Percentiles rank a stretch among this genome's conserved stretches.
phyloP scores from a whole-genome alignment of 1,140 invertebrate species.

The Ceratosolen solmsi region DNA sequence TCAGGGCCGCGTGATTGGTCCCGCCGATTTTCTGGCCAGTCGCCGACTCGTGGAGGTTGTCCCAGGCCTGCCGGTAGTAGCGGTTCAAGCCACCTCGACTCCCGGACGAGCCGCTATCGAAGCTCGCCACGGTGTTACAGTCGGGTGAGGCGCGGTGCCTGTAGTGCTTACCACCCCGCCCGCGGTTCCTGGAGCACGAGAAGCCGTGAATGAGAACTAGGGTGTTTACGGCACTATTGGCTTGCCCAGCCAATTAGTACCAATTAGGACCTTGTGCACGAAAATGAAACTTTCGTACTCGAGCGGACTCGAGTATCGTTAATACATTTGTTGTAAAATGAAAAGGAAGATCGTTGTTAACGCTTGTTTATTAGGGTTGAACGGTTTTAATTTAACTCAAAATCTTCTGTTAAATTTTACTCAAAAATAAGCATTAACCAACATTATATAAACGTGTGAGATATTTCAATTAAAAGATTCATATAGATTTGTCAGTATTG shows the following conservation, averaged over 20 bases:
- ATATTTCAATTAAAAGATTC: too few species aligned
- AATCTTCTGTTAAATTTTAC: too few species aligned
- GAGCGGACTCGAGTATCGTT: too few species aligned
- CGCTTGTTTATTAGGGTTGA: too few species aligned
- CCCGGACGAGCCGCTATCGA: slow-evolving; percentile 88
- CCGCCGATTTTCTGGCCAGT: slow-evolving; percentile 71
- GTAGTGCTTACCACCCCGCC: slow-evolving; percentile 84
- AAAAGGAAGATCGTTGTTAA: too few species aligned
- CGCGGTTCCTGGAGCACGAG: slow-evolving; percentile 76
- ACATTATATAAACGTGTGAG: too few species aligned
- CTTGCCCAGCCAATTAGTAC: too few species aligned
- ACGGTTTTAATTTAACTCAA: too few species aligned
- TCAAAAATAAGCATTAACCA: too few species aligned
- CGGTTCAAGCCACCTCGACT: slow-evolving; percentile 87
- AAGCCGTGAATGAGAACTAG: background rate
- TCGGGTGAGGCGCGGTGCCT: slow-evolving; percentile 89
- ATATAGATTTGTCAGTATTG: too few species aligned
- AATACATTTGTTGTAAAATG: too few species aligned
- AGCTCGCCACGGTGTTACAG: slow-evolving; percentile 90
- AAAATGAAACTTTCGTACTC: background rate
- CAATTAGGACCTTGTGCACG: too few species aligned
- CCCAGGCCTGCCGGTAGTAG: slow-evolving; percentile 92
- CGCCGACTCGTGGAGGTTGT: slow-evolving; percentile 89
- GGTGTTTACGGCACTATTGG: background rate
- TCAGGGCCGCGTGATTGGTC: slow-evolving; percentile 74